Percentiles rank a stretch among this genome's conserved stretches.
These are phyloP conservation scores for Isichthys henryi DNA, from an alignment of 2,113 vertebrate genomes.

Conservation along the genomic window DNA sequence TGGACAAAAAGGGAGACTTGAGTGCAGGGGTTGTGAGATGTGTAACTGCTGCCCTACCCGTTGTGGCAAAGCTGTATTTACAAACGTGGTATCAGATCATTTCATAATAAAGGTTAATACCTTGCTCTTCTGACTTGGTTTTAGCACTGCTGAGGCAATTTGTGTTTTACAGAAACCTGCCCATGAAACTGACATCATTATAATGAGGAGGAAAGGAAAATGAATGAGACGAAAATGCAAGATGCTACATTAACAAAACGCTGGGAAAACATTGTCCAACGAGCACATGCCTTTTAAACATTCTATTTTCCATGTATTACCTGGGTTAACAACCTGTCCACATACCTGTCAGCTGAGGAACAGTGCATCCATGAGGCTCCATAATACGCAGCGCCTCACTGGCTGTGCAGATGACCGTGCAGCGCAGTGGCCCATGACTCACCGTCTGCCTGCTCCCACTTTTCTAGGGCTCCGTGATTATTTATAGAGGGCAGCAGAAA, in stretches of 20 bases:
- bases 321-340: not conserved
- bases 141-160: not conserved
- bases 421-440: not conserved
- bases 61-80: too few relatives aligned
- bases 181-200: not conserved
- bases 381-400: not conserved
- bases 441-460: not conserved
- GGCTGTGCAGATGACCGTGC: too few relatives aligned
- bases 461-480: conserved; percentile 32
- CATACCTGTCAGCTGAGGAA: not conserved
- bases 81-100: not conserved
- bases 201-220: not conserved
- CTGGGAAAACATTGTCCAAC: not conserved
- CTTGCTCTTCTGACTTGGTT: not conserved
- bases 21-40: not conserved
- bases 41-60: not conserved
- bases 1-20: not conserved
- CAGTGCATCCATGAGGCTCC: not conserved
- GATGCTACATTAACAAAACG: not conserved
- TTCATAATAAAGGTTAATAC: not conserved
- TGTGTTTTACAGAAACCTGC: not conserved
- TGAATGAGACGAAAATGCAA: not conserved
- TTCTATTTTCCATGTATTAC: not conserved
- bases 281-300: not conserved
- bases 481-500: conserved; percentile 38